Evolutionary conservation across 2,113 vertebrate genomes (phyloP).

Genomic region (Sarotherodon lohbergeri): DNA sequence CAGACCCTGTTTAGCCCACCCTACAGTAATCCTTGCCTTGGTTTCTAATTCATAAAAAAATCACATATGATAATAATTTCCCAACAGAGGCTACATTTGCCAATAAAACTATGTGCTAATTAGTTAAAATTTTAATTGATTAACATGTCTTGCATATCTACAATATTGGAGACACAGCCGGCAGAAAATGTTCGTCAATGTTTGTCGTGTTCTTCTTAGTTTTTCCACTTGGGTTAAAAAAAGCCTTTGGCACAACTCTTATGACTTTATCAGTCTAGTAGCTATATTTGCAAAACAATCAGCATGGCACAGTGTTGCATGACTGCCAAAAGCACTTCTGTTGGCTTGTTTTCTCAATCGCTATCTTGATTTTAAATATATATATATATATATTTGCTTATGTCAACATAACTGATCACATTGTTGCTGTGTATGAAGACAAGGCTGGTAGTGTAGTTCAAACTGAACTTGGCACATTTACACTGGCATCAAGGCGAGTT

Average conservation of each 20-base stretch:
- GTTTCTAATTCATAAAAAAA: background rate
- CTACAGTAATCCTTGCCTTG: background rate
- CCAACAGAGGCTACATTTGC: background rate
- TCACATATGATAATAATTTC: background rate
- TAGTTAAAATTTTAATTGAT: background rate
- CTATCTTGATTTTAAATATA: constrained; percentile 1
- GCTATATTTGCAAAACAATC: background rate
- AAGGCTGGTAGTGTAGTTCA: background rate
- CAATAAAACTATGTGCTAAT: background rate
- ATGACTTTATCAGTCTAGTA: background rate
- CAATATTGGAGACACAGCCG: background rate
- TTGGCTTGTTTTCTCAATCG: background rate
- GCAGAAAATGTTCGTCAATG: background rate
- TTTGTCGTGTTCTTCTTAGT: background rate
- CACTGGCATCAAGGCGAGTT: background rate
- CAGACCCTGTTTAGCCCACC: background rate
- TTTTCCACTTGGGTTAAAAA: background rate
- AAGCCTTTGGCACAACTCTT: background rate
- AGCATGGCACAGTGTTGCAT: background rate
- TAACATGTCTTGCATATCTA: background rate
- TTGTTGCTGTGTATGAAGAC: background rate
- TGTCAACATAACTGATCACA: background rate
- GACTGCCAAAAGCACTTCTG: background rate
- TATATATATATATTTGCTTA: background rate
- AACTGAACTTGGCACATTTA: background rate